Conservation (phyloP, 2,113 vertebrate species). For the Synodontis membranacea region DNA sequence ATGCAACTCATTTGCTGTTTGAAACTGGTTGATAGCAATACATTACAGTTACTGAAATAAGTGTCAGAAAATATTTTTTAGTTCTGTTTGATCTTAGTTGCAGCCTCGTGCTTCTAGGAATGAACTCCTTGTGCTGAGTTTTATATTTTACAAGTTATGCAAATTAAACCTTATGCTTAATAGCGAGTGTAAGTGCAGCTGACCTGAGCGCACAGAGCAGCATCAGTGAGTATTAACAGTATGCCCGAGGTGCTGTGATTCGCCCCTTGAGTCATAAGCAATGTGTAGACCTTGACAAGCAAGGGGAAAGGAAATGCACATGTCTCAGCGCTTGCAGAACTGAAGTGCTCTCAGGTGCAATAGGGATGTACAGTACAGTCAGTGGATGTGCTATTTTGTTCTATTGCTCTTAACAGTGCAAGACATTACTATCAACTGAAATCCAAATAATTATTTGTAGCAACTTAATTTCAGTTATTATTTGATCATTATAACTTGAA, state of each 20-base stretch:
- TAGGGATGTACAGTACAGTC: neutral
- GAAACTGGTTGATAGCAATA: no score
- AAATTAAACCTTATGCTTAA: neutral
- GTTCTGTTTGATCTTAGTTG: neutral
- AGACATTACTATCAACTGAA: neutral
- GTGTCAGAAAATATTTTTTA: neutral
- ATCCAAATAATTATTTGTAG: neutral
- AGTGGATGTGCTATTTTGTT: neutral
- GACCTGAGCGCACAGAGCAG: neutral
- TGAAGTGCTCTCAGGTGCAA: neutral
- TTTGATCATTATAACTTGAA: neutral
- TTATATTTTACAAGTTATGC: neutral
- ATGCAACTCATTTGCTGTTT: neutral
- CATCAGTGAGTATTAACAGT: neutral
- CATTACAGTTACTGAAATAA: neutral
- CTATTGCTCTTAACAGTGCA: neutral
- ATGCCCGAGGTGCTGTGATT: neutral
- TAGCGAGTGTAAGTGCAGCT: neutral
- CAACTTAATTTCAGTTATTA: neutral
- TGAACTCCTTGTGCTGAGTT: neutral
- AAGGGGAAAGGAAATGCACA: neutral
- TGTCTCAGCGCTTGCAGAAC: neutral
- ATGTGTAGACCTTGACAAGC: neutral
- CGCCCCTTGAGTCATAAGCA: neutral
- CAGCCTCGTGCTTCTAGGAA: neutral